phyloP scores from a whole-genome alignment of 2,888 invertebrate species.

The Lasioglossum figueresi region DNA sequence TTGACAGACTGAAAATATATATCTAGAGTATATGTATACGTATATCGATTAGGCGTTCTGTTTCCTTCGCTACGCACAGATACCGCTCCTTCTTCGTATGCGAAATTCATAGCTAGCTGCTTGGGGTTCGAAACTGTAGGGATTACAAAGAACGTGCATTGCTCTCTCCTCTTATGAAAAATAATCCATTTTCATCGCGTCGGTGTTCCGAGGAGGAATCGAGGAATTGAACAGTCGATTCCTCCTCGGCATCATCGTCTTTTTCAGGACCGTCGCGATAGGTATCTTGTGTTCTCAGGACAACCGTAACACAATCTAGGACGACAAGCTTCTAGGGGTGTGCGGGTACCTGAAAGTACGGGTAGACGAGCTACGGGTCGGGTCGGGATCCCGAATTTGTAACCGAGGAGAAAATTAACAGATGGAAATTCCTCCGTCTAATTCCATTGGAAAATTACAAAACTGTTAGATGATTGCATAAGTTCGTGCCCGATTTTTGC shows the following conservation, averaged over 20 bases:
- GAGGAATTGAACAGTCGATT: conserved; percentile 1
- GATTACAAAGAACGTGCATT: conserved; percentile 69
- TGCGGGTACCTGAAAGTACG: not conserved
- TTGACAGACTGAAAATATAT: not conserved
- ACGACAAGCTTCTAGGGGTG: not conserved
- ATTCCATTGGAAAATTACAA: too few relatives aligned
- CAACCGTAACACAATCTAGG: not conserved
- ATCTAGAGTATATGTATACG: not conserved
- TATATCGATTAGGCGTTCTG: conserved; percentile 48
- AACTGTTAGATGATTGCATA: too few relatives aligned
- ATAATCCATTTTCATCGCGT: conserved; percentile 49
- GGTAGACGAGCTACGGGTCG: too few relatives aligned
- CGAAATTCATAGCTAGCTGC: conserved; percentile 82
- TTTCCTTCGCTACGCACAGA: conserved; percentile 76
- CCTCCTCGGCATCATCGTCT: conserved; percentile 38
- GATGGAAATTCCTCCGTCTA: too few relatives aligned
- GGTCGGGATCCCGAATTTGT: not conserved
- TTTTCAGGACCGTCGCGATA: conserved; percentile 55
- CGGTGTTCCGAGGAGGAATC: conserved; percentile 42
- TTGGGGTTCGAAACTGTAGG: conserved; percentile 81
- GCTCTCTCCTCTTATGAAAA: conserved; percentile 44
- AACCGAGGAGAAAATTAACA: too few relatives aligned
- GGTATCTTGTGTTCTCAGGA: conserved; percentile 18
- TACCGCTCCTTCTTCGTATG: conserved; percentile 77
- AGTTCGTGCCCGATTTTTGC: too few relatives aligned